A percentile compares a stretch with the other conserved stretches of the same genome.
Conservation (phyloP, 1,140 invertebrate genomes). For the Macrosteles quadrilineatus region DNA sequence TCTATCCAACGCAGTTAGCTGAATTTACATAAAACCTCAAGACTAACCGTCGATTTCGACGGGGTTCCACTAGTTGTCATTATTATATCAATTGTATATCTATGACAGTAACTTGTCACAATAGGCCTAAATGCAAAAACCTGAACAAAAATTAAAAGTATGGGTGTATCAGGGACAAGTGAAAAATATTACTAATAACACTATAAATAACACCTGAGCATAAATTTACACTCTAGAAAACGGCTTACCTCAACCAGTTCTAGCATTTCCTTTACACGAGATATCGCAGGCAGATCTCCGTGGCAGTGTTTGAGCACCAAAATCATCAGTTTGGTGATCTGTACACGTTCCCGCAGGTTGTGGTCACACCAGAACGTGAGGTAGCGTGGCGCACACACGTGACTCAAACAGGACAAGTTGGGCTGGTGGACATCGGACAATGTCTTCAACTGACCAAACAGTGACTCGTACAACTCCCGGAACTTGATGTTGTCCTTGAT, state of each 20-base stretch:
- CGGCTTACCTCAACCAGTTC: constrained; percentile 2
- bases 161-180: too few species aligned
- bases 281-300: neutral
- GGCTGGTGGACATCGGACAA: neutral
- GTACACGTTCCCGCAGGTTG: constrained; percentile 5
- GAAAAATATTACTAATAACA: too few species aligned
- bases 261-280: neutral
- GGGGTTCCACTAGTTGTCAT: too few species aligned
- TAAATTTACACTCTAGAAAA: too few species aligned
- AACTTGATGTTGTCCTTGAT: constrained; percentile 15
- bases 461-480: neutral
- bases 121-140: too few species aligned
- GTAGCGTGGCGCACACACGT: constrained; percentile 4
- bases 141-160: too few species aligned
- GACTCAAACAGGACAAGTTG: neutral
- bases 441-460: neutral
- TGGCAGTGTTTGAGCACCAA: neutral
- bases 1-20: too few species aligned
- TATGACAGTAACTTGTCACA: too few species aligned
- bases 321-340: constrained; percentile 7
- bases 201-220: too few species aligned
- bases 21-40: too few species aligned
- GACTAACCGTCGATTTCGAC: too few species aligned
- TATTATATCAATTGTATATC: too few species aligned
- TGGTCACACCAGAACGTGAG: constrained; percentile 4